A percentile compares a stretch with the other conserved stretches of the same genome.
Evolutionary conservation across 2,888 invertebrate species (phyloP).

Genomic region (Resseliella maxima): DNA sequence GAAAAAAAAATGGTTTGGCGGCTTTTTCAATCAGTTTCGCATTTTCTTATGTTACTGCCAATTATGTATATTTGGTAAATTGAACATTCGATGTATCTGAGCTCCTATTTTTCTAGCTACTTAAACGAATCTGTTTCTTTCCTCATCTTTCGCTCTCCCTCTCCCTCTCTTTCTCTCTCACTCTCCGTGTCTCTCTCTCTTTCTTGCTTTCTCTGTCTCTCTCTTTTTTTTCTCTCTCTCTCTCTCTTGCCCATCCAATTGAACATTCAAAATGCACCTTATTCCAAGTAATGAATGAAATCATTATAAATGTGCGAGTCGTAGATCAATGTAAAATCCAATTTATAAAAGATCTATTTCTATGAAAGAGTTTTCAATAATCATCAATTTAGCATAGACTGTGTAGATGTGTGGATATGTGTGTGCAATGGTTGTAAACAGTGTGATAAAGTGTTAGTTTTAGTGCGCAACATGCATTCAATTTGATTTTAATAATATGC

Average conservation of each 20-base stretch:
- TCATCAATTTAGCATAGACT: conserved; percentile 9
- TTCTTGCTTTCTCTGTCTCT: no score
- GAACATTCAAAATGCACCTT: not conserved
- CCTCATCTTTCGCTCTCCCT: no score
- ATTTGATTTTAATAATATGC: not conserved
- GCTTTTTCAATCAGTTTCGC: not conserved
- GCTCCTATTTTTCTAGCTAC: not conserved
- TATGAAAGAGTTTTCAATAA: not conserved
- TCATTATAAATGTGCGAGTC: conserved; percentile 9
- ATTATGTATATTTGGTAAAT: not conserved
- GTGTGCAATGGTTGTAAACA: not conserved
- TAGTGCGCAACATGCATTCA: not conserved
- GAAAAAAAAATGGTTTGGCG: not conserved
- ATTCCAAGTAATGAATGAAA: conserved; percentile 40
- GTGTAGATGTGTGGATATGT: not conserved
- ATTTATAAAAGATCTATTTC: conserved; percentile 12
- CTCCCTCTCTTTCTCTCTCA: no score
- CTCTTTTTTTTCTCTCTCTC: no score
- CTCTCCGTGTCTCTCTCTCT: no score
- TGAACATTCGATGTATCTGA: not conserved
- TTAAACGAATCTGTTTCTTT: not conserved
- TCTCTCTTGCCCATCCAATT: no score
- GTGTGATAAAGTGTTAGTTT: not conserved
- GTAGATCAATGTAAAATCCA: not conserved
- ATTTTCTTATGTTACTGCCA: not conserved